phyloP scores from a whole-genome alignment of 2,797 vertebrate species.

The Limosa lapponica region DNA sequence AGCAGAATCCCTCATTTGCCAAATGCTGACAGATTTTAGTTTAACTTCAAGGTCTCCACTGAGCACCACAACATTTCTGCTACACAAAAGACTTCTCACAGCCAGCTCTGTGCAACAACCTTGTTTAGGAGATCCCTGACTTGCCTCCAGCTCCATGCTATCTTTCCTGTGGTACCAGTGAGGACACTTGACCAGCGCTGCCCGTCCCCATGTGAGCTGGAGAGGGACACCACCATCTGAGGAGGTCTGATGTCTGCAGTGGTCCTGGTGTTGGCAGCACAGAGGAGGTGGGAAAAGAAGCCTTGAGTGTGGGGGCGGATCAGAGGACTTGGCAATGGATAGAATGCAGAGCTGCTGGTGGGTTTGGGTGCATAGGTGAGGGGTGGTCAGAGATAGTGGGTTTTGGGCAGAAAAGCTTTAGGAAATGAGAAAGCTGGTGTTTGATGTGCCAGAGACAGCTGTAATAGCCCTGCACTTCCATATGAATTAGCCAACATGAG shows the following conservation, averaged over 20 bases:
- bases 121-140: background rate
- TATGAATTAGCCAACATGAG: background rate
- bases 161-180: background rate
- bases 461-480: background rate
- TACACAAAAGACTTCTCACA: background rate
- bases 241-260: background rate
- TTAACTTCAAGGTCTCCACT: background rate
- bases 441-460: background rate
- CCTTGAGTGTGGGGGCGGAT: background rate
- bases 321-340: background rate
- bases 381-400: background rate
- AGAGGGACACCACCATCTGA: accelerated
- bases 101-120: background rate
- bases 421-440: background rate
- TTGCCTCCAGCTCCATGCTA: background rate
- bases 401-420: background rate
- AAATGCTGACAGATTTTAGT: background rate
- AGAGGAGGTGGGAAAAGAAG: background rate
- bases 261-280: background rate
- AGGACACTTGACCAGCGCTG: background rate
- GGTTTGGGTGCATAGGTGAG: background rate
- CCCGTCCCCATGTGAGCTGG: background rate
- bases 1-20: background rate
- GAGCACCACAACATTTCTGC: background rate
- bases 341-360: background rate